Percentiles rank a stretch among this genome's conserved stretches.
Conservation (phyloP, 2,797 vertebrate genomes). For the Protosalanx chinensis region DNA sequence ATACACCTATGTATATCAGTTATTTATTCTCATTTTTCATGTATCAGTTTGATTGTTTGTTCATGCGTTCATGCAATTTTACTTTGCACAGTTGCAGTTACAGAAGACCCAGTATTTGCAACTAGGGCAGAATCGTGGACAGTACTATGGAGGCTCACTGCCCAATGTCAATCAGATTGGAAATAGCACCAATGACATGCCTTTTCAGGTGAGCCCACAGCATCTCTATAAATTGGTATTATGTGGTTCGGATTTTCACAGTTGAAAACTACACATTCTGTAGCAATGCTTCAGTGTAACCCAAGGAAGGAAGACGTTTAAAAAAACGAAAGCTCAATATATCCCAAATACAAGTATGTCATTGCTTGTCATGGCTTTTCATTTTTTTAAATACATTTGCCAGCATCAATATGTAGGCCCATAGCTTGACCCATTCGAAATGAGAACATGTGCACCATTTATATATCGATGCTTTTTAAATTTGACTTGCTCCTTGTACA, state of each 20-base stretch:
- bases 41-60: conserved; percentile 68
- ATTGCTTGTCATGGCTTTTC: conserved; percentile 79
- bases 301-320: conserved; percentile 29
- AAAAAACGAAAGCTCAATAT: conserved; percentile 41
- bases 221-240: conserved; percentile 63
- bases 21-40: conserved; percentile 52
- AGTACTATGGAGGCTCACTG: conserved; percentile 97
- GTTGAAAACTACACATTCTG: conserved; percentile 1
- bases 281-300: conserved; percentile 34
- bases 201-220: conserved; percentile 95
- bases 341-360: conserved; percentile 51
- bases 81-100: conserved; percentile 94
- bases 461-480: conserved; percentile 9
- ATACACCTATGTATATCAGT: conserved; percentile 36
- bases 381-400: conserved; percentile 74
- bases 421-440: conserved; percentile 71
- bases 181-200: conserved; percentile 93
- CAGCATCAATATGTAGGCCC: conserved; percentile 69
- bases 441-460: conserved; percentile 67
- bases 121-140: conserved; percentile 96
- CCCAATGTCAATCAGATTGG: conserved; percentile 99
- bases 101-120: conserved; percentile 99
- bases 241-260: conserved; percentile 55
- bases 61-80: conserved; percentile 81
- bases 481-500: too few relatives aligned